A percentile compares a stretch with the other conserved stretches of the same genome.
These are phyloP conservation scores for Enteromius anoplus DNA, from an alignment of 2,797 vertebrate genomes.

Conservation along the genomic window DNA sequence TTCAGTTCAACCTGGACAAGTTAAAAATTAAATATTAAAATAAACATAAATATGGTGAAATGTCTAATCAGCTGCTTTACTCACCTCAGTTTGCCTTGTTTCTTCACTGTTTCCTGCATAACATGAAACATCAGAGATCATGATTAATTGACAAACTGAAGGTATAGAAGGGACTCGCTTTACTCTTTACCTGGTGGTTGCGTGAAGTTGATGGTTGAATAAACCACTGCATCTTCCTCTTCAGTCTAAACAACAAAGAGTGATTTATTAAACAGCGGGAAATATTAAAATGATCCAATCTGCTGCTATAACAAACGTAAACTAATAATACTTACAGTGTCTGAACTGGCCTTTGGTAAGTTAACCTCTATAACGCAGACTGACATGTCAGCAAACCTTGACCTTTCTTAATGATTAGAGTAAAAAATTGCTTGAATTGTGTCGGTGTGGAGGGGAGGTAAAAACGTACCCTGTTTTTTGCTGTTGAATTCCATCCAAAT, in stretches of 20 bases:
- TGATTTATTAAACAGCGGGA: neutral
- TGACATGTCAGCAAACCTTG: neutral
- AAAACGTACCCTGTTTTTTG: conserved; percentile 10
- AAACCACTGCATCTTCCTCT: neutral
- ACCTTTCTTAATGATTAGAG: neutral
- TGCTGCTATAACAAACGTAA: neutral
- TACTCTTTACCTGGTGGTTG: conserved; percentile 7
- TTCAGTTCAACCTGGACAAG: neutral
- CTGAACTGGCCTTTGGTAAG: neutral
- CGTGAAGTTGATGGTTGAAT: neutral
- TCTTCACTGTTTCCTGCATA: conserved; percentile 1
- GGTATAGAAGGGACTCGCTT: neutral
- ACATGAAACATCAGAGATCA: neutral
- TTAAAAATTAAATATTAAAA: neutral
- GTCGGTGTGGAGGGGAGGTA: accelerated
- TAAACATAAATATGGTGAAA: neutral
- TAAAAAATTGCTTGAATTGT: neutral
- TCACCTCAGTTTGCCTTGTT: neutral
- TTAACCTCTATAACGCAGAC: neutral
- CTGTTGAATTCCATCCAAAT: neutral
- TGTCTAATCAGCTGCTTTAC: neutral
- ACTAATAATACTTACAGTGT: neutral
- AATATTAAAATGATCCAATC: neutral
- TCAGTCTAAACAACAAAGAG: conserved; percentile 5
- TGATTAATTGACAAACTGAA: neutral